Percentiles rank a stretch among this genome's conserved stretches.
phyloP scores from a whole-genome alignment of 2,888 invertebrate species.

The Epinotia demarniana region DNA sequence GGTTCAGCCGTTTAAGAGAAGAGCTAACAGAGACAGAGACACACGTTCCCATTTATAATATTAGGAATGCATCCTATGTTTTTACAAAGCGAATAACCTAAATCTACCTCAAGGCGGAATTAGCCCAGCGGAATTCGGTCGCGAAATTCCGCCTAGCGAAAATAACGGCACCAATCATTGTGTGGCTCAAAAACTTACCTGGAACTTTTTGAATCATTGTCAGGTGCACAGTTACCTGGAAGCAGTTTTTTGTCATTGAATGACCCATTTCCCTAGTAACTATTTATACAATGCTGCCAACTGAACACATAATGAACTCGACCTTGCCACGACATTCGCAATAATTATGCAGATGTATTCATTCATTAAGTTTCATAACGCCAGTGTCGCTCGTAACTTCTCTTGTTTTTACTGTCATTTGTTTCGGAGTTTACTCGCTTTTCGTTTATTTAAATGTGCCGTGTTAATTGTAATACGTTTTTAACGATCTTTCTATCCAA shows the following conservation, averaged over 20 bases:
- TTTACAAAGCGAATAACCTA: too few relatives aligned
- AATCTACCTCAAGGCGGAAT: too few relatives aligned
- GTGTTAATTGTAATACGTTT: not conserved
- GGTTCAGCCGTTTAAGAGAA: too few relatives aligned
- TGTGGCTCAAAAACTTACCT: not conserved
- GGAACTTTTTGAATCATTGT: not conserved
- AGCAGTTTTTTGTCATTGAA: not conserved
- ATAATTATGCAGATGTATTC: constrained; percentile 33
- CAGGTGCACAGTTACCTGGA: not conserved
- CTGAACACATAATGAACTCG: constrained; percentile 22
- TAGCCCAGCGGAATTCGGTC: too few relatives aligned
- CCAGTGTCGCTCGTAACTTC: constrained; percentile 22
- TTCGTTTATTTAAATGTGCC: not conserved
- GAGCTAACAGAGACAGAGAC: too few relatives aligned
- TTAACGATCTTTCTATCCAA: too few relatives aligned
- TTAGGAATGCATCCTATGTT: too few relatives aligned
- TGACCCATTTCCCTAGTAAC: constrained; percentile 10
- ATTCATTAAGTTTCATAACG: constrained; percentile 29
- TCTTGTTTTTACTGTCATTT: constrained; percentile 18
- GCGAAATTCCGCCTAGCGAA: not conserved
- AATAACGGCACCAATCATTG: not conserved
- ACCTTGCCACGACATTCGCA: constrained; percentile 30
- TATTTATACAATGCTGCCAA: constrained; percentile 11
- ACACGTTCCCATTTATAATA: too few relatives aligned
- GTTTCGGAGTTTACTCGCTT: not conserved